phyloP scores from a whole-genome alignment of 2,797 vertebrate species.

The Vespertilio murinus region DNA sequence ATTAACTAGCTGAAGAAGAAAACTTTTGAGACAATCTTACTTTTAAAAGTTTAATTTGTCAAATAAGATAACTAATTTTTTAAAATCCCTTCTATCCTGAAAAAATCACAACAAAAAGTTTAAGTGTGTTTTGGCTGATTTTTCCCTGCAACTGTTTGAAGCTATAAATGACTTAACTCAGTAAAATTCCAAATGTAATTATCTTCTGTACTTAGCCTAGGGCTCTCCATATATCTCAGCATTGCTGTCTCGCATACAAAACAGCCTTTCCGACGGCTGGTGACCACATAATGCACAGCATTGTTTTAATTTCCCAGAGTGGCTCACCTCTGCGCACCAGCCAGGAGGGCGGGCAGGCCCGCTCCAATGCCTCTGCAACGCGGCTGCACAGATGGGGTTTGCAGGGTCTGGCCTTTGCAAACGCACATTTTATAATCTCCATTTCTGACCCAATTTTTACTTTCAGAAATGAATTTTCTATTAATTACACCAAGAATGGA shows the following conservation, averaged over 20 bases:
- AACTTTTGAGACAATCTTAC: conserved; percentile 80
- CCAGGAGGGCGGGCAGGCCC: conserved; percentile 46
- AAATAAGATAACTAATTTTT: conserved; percentile 82
- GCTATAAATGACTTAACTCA: conserved; percentile 99
- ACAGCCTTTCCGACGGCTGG: conserved; percentile 94
- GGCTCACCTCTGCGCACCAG: conserved; percentile 83
- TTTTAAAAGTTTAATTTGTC: conserved; percentile 79
- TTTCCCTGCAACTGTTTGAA: conserved; percentile 95
- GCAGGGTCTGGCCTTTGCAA: conserved; percentile 74
- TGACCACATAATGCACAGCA: conserved; percentile 95
- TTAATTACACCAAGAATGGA: conserved; percentile 69
- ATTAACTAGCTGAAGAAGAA: conserved; percentile 79
- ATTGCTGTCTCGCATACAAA: conserved; percentile 97
- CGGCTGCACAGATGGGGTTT: conserved; percentile 78
- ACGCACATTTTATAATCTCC: conserved; percentile 71
- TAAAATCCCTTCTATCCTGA: conserved; percentile 81
- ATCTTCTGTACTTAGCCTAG: conserved; percentile 97
- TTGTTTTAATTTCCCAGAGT: conserved; percentile 88
- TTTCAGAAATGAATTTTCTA: conserved; percentile 71
- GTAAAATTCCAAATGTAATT: conserved; percentile 99
- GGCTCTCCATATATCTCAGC: conserved; percentile 97
- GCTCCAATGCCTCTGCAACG: conserved; percentile 81
- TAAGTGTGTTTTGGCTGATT: conserved; percentile 93
- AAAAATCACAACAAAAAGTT: conserved; percentile 89
- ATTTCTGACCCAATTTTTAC: conserved; percentile 75